Percentiles rank a stretch among this genome's conserved stretches.
Evolutionary conservation across 2,113 vertebrate genomes (phyloP).

Genomic region (Thalassarche chlororhynchos): DNA sequence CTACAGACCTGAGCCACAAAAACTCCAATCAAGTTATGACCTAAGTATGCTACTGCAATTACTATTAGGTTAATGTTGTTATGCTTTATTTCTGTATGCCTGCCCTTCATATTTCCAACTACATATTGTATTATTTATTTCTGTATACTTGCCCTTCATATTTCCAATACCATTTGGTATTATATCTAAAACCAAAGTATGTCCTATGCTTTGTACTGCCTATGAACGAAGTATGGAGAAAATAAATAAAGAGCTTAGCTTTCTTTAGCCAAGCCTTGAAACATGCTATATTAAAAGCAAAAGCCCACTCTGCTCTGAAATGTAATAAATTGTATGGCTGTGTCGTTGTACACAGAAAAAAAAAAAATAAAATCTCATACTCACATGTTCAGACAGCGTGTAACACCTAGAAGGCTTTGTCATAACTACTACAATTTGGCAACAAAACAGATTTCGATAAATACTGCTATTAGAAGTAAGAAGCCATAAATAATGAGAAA

Average conservation of each 20-base stretch:
- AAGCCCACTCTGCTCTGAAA: neutral
- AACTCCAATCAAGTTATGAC: neutral
- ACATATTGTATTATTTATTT: neutral
- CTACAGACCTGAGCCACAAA: neutral
- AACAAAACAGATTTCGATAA: slow-evolving; percentile 29
- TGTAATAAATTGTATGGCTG: neutral
- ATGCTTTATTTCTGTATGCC: neutral
- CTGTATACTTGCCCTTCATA: neutral
- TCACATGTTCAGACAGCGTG: neutral
- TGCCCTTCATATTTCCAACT: neutral
- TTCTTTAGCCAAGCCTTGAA: neutral
- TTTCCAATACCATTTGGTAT: neutral
- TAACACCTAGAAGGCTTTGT: slow-evolving; percentile 17
- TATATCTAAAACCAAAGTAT: neutral
- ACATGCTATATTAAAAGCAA: neutral
- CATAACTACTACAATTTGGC: neutral
- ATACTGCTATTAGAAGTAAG: neutral
- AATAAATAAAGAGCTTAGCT: neutral
- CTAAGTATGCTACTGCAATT: neutral
- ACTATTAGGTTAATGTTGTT: neutral
- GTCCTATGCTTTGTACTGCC: neutral
- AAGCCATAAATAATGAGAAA: neutral
- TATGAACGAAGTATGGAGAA: neutral
- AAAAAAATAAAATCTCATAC: neutral
- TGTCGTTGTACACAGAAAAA: neutral